phyloP scores from a whole-genome alignment of 2,888 invertebrate species.

The Tachina lurida region DNA sequence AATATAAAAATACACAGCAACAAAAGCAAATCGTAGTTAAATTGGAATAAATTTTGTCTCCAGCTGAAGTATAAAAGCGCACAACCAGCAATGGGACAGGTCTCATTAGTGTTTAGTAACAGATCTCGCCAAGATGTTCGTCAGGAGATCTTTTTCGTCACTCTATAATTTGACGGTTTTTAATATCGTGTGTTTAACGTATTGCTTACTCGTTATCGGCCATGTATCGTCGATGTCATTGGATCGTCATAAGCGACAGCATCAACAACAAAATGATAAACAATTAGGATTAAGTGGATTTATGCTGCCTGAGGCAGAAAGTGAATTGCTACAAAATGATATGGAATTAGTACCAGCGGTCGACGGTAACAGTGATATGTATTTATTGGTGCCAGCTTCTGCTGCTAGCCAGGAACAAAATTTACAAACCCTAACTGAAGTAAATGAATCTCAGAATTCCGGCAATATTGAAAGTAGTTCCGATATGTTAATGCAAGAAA shows the following conservation, averaged over 20 bases:
- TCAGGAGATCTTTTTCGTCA: conserved; percentile 72
- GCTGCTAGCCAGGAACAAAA: conserved; percentile 52
- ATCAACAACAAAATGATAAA: conserved; percentile 66
- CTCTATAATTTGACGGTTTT: conserved; percentile 61
- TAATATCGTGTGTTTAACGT: conserved; percentile 67
- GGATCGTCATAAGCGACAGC: conserved; percentile 75
- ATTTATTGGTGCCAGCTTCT: conserved; percentile 77
- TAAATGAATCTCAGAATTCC: conserved; percentile 44
- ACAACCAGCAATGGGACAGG: conserved; percentile 81
- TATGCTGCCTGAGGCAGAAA: conserved; percentile 56
- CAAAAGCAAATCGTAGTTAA: conserved; percentile 67
- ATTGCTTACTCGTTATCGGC: conserved; percentile 65
- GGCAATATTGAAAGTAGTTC: conserved; percentile 61
- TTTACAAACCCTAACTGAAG: conserved; percentile 46
- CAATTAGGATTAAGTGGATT: conserved; percentile 62
- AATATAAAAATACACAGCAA: conserved; percentile 22
- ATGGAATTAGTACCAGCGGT: conserved; percentile 75
- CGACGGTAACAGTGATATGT: conserved; percentile 75
- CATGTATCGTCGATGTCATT: conserved; percentile 76
- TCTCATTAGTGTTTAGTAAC: conserved; percentile 82
- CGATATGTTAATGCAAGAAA: conserved; percentile 80
- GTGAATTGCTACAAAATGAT: conserved; percentile 76
- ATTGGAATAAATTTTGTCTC: conserved; percentile 79
- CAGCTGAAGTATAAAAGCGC: conserved; percentile 81
- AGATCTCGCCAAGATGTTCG: conserved; percentile 83